Conservation (phyloP, 2,113 vertebrate species). For the Haliaeetus leucogaster region DNA sequence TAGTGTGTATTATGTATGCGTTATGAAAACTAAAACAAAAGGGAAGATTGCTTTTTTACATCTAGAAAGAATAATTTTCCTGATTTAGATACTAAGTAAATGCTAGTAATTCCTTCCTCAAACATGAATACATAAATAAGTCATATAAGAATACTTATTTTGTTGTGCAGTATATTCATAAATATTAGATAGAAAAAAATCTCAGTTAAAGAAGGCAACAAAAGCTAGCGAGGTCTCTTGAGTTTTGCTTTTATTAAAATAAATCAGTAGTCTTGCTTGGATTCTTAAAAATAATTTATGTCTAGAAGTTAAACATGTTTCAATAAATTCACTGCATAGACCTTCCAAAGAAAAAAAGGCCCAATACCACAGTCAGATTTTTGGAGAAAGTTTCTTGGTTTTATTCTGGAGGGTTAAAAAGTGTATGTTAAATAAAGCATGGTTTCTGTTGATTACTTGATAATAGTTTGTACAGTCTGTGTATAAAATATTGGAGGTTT, state of each 20-base stretch:
- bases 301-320: neutral
- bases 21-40: neutral
- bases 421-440: neutral
- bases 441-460: neutral
- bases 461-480: neutral
- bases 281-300: neutral
- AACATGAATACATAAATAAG: neutral
- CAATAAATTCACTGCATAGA: neutral
- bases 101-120: neutral
- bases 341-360: neutral
- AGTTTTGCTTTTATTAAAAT: neutral
- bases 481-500: neutral
- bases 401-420: neutral
- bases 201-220: neutral
- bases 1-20: neutral
- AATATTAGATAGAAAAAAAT: neutral
- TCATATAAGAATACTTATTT: neutral
- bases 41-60: neutral
- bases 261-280: neutral
- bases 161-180: neutral
- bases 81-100: neutral
- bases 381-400: neutral
- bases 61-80: neutral
- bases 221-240: neutral
- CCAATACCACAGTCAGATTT: neutral